These are phyloP conservation scores for Prionailurus bengalensis DNA, from an alignment of 2,113 vertebrate genomes.

Conservation along the genomic window DNA sequence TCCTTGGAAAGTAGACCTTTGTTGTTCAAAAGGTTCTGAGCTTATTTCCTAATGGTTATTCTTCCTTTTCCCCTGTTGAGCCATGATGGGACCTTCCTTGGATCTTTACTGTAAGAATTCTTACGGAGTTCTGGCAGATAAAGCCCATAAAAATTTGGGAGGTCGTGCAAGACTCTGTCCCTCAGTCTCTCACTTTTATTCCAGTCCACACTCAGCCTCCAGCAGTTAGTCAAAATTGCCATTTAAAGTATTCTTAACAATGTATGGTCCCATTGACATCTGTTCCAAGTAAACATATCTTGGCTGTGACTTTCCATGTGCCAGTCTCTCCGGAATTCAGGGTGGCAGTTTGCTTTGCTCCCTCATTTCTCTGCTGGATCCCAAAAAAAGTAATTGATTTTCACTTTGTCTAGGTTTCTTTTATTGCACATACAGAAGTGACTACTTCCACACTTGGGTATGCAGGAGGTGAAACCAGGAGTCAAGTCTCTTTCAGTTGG, in stretches of 20 bases:
- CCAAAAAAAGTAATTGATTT: background rate
- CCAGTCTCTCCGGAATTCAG: background rate
- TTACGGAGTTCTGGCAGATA: background rate
- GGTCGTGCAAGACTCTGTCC: background rate
- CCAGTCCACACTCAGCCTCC: background rate
- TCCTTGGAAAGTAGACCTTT: background rate
- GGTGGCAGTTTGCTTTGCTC: background rate
- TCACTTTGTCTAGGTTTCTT: background rate
- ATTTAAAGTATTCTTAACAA: background rate
- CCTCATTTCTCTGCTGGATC: background rate
- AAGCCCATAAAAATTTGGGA: background rate
- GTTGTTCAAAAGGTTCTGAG: background rate
- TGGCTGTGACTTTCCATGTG: background rate
- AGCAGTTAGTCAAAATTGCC: background rate
- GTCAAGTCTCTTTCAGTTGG: background rate
- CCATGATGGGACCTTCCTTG: background rate
- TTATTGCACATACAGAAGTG: background rate
- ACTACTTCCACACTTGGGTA: background rate
- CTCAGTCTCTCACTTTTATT: background rate
- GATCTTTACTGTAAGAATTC: background rate
- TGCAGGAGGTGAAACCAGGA: background rate
- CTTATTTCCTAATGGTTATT: background rate
- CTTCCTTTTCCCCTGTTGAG: background rate
- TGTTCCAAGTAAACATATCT: background rate
- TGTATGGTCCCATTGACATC: background rate